phyloP scores from a whole-genome alignment of 2,888 invertebrate genomes.

The Cephus pygmeus region DNA sequence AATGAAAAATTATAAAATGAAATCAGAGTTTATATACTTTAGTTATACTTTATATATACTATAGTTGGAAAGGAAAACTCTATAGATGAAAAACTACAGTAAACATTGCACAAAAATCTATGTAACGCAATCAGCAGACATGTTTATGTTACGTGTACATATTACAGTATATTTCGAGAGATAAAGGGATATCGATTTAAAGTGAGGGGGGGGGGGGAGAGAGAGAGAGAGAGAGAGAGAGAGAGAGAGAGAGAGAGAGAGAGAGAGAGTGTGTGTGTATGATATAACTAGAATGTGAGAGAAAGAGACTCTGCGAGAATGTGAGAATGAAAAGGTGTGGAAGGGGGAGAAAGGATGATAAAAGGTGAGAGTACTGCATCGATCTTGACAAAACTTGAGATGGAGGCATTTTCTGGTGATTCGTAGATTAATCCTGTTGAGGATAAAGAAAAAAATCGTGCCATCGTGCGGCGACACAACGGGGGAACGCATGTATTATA shows the following conservation, averaged over 20 bases:
- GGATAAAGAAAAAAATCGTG: conserved; percentile 49
- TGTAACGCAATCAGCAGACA: conserved; percentile 46
- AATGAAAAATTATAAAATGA: conserved; percentile 54
- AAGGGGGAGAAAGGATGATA: background rate
- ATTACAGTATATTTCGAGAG: conserved; percentile 37
- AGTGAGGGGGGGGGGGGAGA: background rate
- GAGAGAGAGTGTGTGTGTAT: background rate
- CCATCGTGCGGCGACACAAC: conserved; percentile 58
- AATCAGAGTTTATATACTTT: conserved; percentile 62
- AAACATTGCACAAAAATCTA: conserved; percentile 56
- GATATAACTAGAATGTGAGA: conserved; percentile 18
- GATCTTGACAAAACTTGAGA: conserved; percentile 42
- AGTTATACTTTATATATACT: conserved; percentile 57
- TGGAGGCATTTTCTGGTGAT: conserved; percentile 44
- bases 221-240: no score
- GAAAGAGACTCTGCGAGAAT: conserved; percentile 37
- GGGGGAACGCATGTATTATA: conserved; percentile 55
- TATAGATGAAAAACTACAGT: conserved; percentile 44
- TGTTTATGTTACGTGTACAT: conserved; percentile 50
- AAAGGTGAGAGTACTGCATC: conserved; percentile 4
- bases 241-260: background rate
- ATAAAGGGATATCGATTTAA: conserved; percentile 38
- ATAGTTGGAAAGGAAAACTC: conserved; percentile 37
- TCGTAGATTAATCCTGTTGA: conserved; percentile 38
- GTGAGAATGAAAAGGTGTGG: background rate